phyloP scores from a whole-genome alignment of 2,113 vertebrate species.

The Pygoscelis adeliae region DNA sequence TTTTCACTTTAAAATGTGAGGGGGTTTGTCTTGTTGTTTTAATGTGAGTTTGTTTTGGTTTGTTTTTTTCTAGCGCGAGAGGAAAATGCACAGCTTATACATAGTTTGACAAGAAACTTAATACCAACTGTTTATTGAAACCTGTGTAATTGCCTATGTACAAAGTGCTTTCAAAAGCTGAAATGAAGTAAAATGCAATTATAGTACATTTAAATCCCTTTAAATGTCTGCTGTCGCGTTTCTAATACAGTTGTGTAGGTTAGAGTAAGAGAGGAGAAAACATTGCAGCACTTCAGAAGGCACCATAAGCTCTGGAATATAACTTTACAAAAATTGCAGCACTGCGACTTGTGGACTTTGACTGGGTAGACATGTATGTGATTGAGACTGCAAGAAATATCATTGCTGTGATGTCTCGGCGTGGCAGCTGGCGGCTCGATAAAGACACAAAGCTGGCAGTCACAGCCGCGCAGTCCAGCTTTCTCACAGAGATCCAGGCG shows the following conservation, averaged over 20 bases:
- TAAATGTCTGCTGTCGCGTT: background rate
- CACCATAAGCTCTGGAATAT: background rate
- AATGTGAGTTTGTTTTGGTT: background rate
- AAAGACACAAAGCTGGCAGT: background rate
- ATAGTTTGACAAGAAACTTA: background rate
- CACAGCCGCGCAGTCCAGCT: background rate
- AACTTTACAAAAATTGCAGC: background rate
- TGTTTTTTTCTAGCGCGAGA: background rate
- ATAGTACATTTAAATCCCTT: background rate
- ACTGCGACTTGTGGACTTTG: accelerated
- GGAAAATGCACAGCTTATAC: background rate
- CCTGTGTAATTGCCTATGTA: background rate
- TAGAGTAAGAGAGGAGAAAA: background rate
- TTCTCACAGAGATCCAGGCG: background rate
- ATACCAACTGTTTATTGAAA: background rate
- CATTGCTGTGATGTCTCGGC: background rate
- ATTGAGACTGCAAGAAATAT: background rate
- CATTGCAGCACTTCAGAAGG: background rate
- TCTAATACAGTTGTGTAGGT: background rate
- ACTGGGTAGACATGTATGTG: background rate
- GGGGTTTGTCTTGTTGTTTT: background rate
- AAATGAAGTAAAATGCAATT: background rate
- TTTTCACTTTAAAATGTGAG: background rate
- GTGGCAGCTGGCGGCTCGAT: background rate
- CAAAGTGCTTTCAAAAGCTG: background rate